Base-by-base conservation (phyloP, 2,797 vertebrate genomes). In the Hipposideros larvatus region DNA sequence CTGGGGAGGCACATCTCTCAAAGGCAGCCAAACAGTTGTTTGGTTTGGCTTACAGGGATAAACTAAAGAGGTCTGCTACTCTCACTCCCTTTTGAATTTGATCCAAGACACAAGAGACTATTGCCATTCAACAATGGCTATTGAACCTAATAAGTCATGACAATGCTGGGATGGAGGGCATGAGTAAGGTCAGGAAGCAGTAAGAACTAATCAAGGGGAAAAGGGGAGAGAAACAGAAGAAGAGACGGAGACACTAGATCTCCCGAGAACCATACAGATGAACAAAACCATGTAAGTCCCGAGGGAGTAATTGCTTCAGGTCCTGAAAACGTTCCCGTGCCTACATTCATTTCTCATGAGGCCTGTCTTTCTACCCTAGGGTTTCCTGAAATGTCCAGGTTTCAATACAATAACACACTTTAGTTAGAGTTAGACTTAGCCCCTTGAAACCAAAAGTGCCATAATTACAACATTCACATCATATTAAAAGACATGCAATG, bases 131-230 rank as follows among this genome's bases (percentile, higher is more conserved):
- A 85, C 22, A 82, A 18, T 85, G 31, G 55, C 46, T 79, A 61
- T 1, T 94, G 65, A 94, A 90, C 31, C 51, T 70, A 92, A 16
- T 77, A 77, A 83, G 37, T 86, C 73, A 78, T 86, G 63, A 86
- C 74, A 97, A 18, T 31, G 14, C 37, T 86, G 41, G 63, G 34
- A 75, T 16, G 19, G 43, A 95, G 55, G 79, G 28, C 82, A 90
- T 7, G 7, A 34, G 37, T 28, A 88, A 96, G n/a, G 55, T 95
- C 80, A 95, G 43, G 59, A 80, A 85, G 61, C 73, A 96, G 11
- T 24, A 43, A 85, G 94, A 94, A 90, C 48, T 41, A 84, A 88
- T 31, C 94, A 95, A 55, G 13, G 37, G 43, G 43, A 79, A 46
- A 37, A 37, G 4, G 37, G 73, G 57, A 66, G 14, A 66, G 65